These are phyloP conservation scores for Poeciliopsis turneri DNA, from an alignment of 2,797 vertebrate species.

Conservation along the genomic window DNA sequence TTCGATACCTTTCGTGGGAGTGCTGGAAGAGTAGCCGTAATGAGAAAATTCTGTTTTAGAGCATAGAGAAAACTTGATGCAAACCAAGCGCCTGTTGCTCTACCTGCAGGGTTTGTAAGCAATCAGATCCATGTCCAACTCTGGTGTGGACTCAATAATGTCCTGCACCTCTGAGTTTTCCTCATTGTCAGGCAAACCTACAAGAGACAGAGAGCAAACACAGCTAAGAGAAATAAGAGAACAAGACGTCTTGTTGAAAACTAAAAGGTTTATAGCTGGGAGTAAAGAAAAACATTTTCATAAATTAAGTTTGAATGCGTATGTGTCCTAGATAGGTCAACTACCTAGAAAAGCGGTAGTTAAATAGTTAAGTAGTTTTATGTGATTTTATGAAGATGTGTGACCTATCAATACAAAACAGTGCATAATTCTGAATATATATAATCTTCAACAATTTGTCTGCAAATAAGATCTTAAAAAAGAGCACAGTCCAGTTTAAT, in stretches of 20 bases:
- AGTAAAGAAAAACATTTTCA: neutral
- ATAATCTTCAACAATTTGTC: neutral
- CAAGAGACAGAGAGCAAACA: constrained; percentile 4
- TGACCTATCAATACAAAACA: neutral
- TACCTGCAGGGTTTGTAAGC: constrained; percentile 93
- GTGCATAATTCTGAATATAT: neutral
- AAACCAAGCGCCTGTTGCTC: neutral
- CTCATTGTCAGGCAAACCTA: constrained; percentile 91
- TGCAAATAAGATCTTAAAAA: neutral
- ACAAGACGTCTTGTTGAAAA: neutral
- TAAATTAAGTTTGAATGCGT: neutral
- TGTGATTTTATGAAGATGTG: neutral
- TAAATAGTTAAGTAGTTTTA: neutral
- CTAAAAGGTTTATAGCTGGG: neutral
- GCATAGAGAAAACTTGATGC: neutral
- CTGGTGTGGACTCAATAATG: constrained; percentile 98
- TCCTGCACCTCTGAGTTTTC: constrained; percentile 95
- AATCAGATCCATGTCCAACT: constrained; percentile 95
- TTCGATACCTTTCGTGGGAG: constrained; percentile 95
- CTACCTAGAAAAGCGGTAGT: too few species aligned
- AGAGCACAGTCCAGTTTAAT: neutral
- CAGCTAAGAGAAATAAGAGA: neutral
- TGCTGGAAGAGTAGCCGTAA: constrained; percentile 75
- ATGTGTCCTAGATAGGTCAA: neutral
- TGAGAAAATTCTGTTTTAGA: neutral